Conservation (phyloP, 1,140 invertebrate species). For the Psilanteris sp. region DNA sequence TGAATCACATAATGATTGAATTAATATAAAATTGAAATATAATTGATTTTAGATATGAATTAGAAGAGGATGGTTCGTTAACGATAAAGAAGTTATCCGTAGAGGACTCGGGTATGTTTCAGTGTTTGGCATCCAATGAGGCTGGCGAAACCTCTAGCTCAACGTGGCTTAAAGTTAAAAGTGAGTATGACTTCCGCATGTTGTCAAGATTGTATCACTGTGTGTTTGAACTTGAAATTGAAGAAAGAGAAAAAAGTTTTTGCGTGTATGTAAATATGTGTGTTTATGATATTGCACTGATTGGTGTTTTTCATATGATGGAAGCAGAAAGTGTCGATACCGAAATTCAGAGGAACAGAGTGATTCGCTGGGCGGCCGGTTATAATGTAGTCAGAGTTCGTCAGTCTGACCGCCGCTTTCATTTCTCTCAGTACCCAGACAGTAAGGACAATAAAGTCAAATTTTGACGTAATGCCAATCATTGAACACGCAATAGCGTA, state of each 20-base stretch:
- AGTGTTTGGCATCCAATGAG: slow-evolving; percentile 94
- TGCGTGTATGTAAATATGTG: slow-evolving; percentile 8
- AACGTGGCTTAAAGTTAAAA: slow-evolving; percentile 97
- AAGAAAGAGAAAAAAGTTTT: no score
- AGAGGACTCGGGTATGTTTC: slow-evolving; percentile 95
- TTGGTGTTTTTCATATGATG: slow-evolving; percentile 60
- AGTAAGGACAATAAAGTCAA: slow-evolving; percentile 72
- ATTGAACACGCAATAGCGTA: slow-evolving; percentile 54
- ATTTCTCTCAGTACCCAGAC: slow-evolving; percentile 78
- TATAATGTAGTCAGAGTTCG: slow-evolving; percentile 79
- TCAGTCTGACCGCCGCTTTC: slow-evolving; percentile 77
- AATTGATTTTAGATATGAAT: slow-evolving; percentile 81
- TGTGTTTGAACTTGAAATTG: slow-evolving; percentile 38
- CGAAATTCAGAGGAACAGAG: slow-evolving; percentile 71
- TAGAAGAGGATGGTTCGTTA: slow-evolving; percentile 89
- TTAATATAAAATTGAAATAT: slow-evolving; percentile 15
- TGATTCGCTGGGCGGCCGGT: slow-evolving; percentile 76
- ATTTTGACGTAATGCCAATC: slow-evolving; percentile 57
- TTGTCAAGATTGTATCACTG: slow-evolving; percentile 35
- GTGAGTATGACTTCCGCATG: slow-evolving; percentile 84
- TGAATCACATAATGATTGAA: slow-evolving; percentile 14
- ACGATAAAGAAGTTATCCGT: slow-evolving; percentile 90
- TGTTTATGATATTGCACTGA: slow-evolving; percentile 43
- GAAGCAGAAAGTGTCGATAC: slow-evolving; percentile 70
- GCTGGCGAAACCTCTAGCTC: slow-evolving; percentile 93